Evolutionary conservation across 2,888 invertebrate genomes (phyloP).

Genomic region (Tachina fera): DNA sequence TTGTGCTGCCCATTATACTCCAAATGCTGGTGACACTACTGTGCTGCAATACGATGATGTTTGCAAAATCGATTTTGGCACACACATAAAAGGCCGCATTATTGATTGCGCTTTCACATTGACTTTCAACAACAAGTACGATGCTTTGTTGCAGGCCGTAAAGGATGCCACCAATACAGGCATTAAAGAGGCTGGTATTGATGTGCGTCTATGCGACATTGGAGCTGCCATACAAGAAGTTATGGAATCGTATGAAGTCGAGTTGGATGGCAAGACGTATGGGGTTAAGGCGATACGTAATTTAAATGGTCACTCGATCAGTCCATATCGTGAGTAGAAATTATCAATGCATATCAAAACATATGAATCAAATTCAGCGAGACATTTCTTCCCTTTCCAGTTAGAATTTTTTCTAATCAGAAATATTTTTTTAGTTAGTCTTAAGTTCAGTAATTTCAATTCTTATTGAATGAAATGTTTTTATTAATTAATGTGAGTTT

Average conservation of each 20-base stretch:
- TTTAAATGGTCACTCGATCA: conserved; percentile 99
- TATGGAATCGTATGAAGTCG: conserved; percentile 99
- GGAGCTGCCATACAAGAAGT: conserved; percentile 99
- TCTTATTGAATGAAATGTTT: too few species aligned
- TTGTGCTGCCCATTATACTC: conserved; percentile 99
- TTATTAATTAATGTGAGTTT: too few species aligned
- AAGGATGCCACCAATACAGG: conserved; percentile 99
- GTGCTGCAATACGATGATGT: conserved; percentile 98
- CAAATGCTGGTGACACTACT: conserved; percentile 98
- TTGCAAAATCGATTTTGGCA: conserved; percentile 99
- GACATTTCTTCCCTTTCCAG: too few species aligned
- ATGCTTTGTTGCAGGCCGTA: conserved; percentile 96
- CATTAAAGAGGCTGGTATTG: conserved; percentile 96
- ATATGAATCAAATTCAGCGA: too few species aligned
- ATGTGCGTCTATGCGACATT: conserved; percentile 98
- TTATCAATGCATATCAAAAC: too few species aligned
- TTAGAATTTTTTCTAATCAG: too few species aligned
- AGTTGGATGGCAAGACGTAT: conserved; percentile 97
- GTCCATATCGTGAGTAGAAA: conserved; percentile 92
- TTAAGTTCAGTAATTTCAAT: too few species aligned
- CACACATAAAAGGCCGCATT: conserved; percentile 98
- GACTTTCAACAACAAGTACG: conserved; percentile 98
- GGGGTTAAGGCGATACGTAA: conserved; percentile 99
- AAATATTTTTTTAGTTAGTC: too few species aligned
- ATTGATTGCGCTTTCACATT: conserved; percentile 99